phyloP scores from a whole-genome alignment of 1,140 invertebrate genomes.

The Zaprionus africanus region DNA sequence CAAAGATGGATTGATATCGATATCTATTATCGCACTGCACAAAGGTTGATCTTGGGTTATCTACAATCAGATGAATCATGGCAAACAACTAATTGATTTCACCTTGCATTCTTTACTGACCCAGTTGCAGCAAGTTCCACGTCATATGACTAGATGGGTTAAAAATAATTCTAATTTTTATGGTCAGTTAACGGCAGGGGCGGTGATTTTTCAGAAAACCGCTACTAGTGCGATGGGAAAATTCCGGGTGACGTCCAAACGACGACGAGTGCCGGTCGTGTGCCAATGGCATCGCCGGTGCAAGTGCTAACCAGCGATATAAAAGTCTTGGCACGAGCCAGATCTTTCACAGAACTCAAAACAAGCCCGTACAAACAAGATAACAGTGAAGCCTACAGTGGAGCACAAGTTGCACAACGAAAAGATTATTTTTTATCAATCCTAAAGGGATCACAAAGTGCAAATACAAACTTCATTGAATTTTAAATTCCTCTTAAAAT shows the following conservation, averaged over 20 bases:
- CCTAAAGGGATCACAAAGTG: not conserved
- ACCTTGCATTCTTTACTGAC: constrained; percentile 39
- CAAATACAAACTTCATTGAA: not conserved
- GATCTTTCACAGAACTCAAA: constrained; percentile 35
- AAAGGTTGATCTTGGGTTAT: not conserved
- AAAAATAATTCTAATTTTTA: constrained; percentile 58
- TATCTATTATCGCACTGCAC: not conserved
- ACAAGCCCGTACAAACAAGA: constrained; percentile 14
- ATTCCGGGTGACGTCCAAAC: constrained; percentile 43
- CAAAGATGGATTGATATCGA: not conserved
- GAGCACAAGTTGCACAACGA: not conserved
- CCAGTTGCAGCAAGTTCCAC: not conserved
- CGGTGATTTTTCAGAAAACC: constrained; percentile 58
- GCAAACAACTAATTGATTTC: not conserved
- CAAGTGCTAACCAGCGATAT: constrained; percentile 32
- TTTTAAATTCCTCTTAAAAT: not conserved
- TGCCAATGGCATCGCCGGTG: constrained; percentile 33
- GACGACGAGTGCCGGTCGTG: constrained; percentile 48
- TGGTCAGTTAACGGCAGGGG: constrained; percentile 28
- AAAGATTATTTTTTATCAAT: not conserved
- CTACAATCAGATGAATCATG: not conserved
- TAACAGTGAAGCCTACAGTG: not conserved
- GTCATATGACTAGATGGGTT: constrained; percentile 40
- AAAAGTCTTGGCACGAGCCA: constrained; percentile 41
- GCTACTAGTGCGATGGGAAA: constrained; percentile 60